Percentiles rank a stretch among this genome's conserved stretches.
phyloP scores from a whole-genome alignment of 2,888 invertebrate species.

The Hypena proboscidalis region DNA sequence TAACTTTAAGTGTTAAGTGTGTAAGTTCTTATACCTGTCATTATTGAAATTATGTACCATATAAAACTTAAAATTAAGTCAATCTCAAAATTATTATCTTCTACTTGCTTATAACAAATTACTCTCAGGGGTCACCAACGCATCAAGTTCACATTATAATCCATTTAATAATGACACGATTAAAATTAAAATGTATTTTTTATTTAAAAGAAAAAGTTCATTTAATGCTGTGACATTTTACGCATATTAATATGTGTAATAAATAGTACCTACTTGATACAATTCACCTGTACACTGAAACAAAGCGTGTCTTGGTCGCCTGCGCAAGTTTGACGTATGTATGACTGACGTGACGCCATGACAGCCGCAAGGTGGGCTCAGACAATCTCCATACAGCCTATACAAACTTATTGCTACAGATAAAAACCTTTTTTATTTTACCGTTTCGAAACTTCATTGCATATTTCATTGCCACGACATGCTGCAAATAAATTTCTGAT shows the following conservation, averaged over 20 bases:
- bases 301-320: slow-evolving; percentile 32
- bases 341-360: slow-evolving; percentile 47
- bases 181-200: too few species aligned
- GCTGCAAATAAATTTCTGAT: slow-evolving; percentile 47
- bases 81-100: too few species aligned
- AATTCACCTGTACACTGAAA: slow-evolving; percentile 43
- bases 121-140: not conserved
- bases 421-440: slow-evolving; percentile 14
- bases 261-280: slow-evolving; percentile 18
- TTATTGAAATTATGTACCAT: too few species aligned
- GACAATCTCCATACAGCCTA: slow-evolving; percentile 45
- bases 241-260: not conserved
- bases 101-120: too few species aligned
- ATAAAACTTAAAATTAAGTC: too few species aligned
- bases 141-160: not conserved
- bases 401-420: slow-evolving; percentile 34
- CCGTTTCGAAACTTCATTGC: slow-evolving; percentile 4
- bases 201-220: not conserved
- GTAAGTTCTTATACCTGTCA: too few species aligned
- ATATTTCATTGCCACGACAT: slow-evolving; percentile 24
- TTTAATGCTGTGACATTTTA: slow-evolving; percentile 15
- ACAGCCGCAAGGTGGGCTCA: slow-evolving; percentile 56
- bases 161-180: too few species aligned
- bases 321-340: slow-evolving; percentile 37
- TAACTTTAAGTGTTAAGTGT: too few species aligned